Conservation (phyloP, 2,797 vertebrate genomes). For the Gymnocypris eckloni region DNA sequence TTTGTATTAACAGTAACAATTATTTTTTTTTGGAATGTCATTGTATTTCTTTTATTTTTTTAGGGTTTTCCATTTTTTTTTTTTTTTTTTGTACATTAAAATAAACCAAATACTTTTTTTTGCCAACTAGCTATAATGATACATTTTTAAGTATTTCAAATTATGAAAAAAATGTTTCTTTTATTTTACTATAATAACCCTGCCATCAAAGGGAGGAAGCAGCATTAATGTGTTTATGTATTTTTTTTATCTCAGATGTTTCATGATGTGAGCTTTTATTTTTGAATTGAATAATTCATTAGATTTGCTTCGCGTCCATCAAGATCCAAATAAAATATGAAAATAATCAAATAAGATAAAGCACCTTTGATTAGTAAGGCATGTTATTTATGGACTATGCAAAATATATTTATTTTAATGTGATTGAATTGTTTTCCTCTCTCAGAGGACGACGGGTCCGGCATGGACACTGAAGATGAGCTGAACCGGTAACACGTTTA, state of each 20-base stretch:
- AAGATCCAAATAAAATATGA: not conserved
- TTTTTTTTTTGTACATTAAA: too few species aligned
- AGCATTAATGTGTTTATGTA: too few species aligned
- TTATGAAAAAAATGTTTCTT: not conserved
- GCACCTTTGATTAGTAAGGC: not conserved
- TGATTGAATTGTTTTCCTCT: not conserved
- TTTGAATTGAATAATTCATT: not conserved
- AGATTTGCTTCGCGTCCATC: not conserved
- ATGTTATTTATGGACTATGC: not conserved
- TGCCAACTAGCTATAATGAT: too few species aligned
- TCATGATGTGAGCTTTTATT: not conserved
- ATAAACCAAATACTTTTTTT: too few species aligned
- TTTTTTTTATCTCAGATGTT: not conserved
- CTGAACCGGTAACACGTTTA: slow-evolving; percentile 81
- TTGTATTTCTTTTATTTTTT: not conserved
- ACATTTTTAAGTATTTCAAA: too few species aligned
- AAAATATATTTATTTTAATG: too few species aligned
- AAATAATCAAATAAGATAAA: not conserved
- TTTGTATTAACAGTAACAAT: not conserved
- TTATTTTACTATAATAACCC: too few species aligned
- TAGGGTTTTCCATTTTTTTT: too few species aligned
- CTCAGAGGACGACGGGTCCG: slow-evolving; percentile 78
- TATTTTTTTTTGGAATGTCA: too few species aligned
- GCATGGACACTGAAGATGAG: slow-evolving; percentile 88
- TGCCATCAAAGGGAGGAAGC: too few species aligned